phyloP scores from a whole-genome alignment of 2,113 vertebrate species.

The Athene cunicularia region DNA sequence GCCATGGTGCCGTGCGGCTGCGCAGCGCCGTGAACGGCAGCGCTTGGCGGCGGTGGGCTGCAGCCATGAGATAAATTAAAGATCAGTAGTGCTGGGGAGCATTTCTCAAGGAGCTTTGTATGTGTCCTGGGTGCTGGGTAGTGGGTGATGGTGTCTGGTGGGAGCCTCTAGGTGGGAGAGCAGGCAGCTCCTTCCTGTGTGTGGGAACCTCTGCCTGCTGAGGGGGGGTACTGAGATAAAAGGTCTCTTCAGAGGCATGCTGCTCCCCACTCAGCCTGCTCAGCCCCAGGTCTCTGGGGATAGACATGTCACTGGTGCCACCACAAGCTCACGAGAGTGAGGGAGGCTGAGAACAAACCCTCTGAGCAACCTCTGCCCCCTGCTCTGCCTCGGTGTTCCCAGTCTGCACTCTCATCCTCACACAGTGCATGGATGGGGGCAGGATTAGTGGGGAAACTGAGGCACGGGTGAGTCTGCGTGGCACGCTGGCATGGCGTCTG shows the following conservation, averaged over 20 bases:
- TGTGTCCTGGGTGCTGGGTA: neutral
- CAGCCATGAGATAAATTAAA: neutral
- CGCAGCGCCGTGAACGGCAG: neutral
- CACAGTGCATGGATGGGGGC: rapidly evolving
- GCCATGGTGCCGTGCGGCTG: neutral
- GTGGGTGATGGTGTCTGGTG: neutral
- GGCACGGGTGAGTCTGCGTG: neutral
- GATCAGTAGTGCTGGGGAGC: neutral
- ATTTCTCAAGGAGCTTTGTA: neutral
- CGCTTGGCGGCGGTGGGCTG: neutral
- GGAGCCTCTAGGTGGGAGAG: neutral
- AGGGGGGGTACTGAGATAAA: neutral
- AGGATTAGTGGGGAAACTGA: neutral
- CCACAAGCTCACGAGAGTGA: neutral
- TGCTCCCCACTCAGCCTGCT: neutral
- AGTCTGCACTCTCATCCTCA: neutral
- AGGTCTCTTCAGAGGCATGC: neutral
- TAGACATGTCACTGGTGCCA: rapidly evolving
- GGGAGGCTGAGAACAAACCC: neutral
- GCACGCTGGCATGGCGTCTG: rapidly evolving
- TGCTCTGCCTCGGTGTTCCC: neutral
- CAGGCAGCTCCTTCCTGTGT: neutral
- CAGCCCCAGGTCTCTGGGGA: neutral
- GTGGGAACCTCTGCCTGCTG: no score
- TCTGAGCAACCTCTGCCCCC: neutral